Conservation (phyloP, 2,113 vertebrate species). For the Hoplias malabaricus region DNA sequence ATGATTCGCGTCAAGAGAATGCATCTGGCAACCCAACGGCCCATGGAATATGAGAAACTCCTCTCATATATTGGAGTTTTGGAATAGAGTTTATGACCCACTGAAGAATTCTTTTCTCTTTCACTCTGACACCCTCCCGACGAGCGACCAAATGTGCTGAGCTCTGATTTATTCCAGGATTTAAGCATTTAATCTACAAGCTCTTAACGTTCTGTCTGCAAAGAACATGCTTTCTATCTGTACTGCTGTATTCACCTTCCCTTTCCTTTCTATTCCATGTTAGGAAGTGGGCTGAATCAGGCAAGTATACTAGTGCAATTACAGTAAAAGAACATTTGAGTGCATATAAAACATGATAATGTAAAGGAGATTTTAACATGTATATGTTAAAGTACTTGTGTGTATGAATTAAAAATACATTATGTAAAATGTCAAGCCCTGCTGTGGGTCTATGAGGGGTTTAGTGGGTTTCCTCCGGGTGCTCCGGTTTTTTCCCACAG, state of each 20-base stretch:
- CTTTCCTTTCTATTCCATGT: too few species aligned
- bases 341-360: too few species aligned
- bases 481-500: too few species aligned
- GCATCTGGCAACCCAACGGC: slow-evolving; percentile 43
- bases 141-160: background rate
- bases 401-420: too few species aligned
- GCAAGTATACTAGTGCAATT: too few species aligned
- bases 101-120: background rate
- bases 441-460: too few species aligned
- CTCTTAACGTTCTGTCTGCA: background rate
- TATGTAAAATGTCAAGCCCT: too few species aligned
- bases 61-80: slow-evolving; percentile 13
- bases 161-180: slow-evolving; percentile 1
- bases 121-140: background rate
- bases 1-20: slow-evolving; percentile 15
- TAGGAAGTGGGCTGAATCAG: too few species aligned
- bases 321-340: too few species aligned
- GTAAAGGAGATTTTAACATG: too few species aligned
- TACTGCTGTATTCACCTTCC: background rate
- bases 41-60: slow-evolving; percentile 34
- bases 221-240: background rate
- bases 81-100: slow-evolving; percentile 28
- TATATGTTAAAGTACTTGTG: too few species aligned
- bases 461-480: too few species aligned
- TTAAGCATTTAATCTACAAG: background rate